Percentiles rank a stretch among this genome's conserved stretches.
Conservation (phyloP, 2,113 vertebrate species). For the Lasiurus cinereus region DNA sequence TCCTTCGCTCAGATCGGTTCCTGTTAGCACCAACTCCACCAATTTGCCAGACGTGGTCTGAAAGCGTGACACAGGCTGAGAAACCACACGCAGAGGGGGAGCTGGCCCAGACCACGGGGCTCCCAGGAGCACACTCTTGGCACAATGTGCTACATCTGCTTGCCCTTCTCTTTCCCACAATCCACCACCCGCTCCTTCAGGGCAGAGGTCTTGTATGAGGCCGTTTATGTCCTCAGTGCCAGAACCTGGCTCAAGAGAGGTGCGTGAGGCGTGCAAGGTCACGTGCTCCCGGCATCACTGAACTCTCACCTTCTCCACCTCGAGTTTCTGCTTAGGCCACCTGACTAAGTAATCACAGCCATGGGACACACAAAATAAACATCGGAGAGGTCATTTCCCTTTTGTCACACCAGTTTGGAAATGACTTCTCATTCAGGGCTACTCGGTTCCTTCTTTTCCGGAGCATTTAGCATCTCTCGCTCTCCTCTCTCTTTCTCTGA, state of each 20-base stretch:
- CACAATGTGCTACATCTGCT: too few species aligned
- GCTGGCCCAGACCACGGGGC: accelerated
- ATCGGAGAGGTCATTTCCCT: neutral
- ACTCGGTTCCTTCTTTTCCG: neutral
- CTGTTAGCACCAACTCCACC: neutral
- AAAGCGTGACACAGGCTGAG: neutral
- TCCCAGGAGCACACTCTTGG: neutral
- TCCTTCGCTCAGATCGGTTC: neutral
- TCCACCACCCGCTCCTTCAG: neutral
- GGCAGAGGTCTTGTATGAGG: neutral
- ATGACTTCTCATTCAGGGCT: neutral
- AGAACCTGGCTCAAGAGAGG: neutral
- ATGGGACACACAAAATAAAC: neutral
- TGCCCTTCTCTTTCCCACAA: neutral
- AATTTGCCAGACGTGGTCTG: neutral
- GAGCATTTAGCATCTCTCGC: neutral
- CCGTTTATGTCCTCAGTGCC: neutral
- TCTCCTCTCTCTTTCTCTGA: neutral
- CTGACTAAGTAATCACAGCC: neutral
- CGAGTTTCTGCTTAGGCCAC: neutral
- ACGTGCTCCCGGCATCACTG: accelerated
- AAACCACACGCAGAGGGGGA: neutral
- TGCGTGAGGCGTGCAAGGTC: neutral
- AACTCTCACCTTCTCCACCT: too few species aligned
- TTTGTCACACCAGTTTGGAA: neutral